Base-by-base conservation (phyloP, 2,888 invertebrate genomes). In the Halocaridina rubra region DNA sequence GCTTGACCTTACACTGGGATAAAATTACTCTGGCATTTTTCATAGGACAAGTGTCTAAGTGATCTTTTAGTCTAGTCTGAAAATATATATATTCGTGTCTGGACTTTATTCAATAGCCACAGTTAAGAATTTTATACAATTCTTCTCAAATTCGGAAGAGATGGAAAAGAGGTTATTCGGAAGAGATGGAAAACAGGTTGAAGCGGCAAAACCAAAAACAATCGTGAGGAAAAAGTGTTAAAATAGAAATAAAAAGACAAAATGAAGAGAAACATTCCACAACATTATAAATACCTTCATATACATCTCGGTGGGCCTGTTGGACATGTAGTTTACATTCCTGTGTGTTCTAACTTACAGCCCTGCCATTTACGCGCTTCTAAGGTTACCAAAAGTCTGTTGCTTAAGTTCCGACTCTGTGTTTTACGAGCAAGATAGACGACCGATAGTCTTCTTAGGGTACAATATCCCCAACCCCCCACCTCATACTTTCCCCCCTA, bases 351-450 rank as follows among this genome's bases (percentile, higher is more conserved):
- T 69, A 33, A 33, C 13, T n/a, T 71, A 33, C 39, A 33, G 33
- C 30, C 5, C 19, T 2, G 33, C 71, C 71, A 69, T 33, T 80
- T 80, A 80, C 71, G 7, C 29, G 22, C 72, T 57, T 33, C 72
- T 80, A 30, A 30, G 72, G 80, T 80, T 80, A 80, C 80, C 72
- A 27, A 33, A n/a, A 57, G n/a, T 57, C 24, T 24, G 72, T 80
- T 59, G 61, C 46, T 72, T 27, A 71, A 32, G 72, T 72, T 71
- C 71, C 59, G 30, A 33, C 80, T 59, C 57, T 53, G 59, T 80
- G 71, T 57, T 80, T 71, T 71, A 72, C 71, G 71, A 80, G 80
- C 33, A 33, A 61, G 80, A 80, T 80, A 27, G 71, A 29, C 22
- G n/a, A 29, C 19, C 10, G 78, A 78, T 78, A 67, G 46, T 53